These are phyloP conservation scores for Zaprionus lineosus DNA, from an alignment of 2,888 invertebrate genomes.

Conservation along the genomic window DNA sequence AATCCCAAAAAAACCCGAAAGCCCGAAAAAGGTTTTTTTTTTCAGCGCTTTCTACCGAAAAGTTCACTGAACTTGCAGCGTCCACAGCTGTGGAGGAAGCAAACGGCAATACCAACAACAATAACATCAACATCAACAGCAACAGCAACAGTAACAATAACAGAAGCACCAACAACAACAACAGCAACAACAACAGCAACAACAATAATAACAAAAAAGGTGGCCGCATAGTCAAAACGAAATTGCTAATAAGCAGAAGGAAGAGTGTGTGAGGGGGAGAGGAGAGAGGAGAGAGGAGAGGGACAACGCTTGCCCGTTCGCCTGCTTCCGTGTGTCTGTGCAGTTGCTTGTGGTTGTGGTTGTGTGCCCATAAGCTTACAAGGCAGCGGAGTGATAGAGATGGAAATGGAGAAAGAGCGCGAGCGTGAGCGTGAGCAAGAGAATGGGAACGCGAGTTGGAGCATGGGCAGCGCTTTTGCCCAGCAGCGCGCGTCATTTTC, in stretches of 20 bases:
- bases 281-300: constrained; percentile 5
- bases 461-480: constrained; percentile 49
- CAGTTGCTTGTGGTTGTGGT: constrained; percentile 10
- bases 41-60: constrained; percentile 66
- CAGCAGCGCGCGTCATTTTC: constrained; percentile 71
- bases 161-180: constrained; percentile 18
- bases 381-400: constrained; percentile 17
- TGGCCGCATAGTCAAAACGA: constrained; percentile 52
- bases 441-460: constrained; percentile 5
- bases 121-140: constrained; percentile 24
- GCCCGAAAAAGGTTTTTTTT: constrained; percentile 33
- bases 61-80: constrained; percentile 70
- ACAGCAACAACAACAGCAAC: constrained; percentile 20
- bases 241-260: constrained; percentile 64
- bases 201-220: constrained; percentile 28
- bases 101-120: constrained; percentile 41
- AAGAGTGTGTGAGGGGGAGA: not conserved
- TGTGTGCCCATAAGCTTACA: constrained; percentile 26
- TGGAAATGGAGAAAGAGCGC: constrained; percentile 1
- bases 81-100: constrained; percentile 59
- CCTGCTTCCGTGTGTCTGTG: constrained; percentile 2
- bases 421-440: not conserved
- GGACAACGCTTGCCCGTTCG: constrained; percentile 13
- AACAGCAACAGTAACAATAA: constrained; percentile 20
- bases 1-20: constrained; percentile 37